Evolutionary conservation across 2,888 invertebrate species (phyloP), one percentile per base, ranked within the genome.

Genomic region (Leuctra nigra): DNA sequence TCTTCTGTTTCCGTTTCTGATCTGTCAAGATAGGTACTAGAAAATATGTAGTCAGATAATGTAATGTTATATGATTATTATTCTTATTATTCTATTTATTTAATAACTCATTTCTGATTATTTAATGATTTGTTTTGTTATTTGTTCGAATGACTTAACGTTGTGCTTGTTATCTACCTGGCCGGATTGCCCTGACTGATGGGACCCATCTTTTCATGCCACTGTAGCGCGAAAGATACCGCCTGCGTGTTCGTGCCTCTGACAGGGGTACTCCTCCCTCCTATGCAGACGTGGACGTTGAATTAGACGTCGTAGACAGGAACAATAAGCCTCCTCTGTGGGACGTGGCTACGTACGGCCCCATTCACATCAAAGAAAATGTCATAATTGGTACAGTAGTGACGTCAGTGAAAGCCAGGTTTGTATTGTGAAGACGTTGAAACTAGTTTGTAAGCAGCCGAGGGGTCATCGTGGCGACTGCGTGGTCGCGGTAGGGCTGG

Each of bases 301-400:
- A 91, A 77, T 90, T 97, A 84, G 93, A 92, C 83, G 93, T 97
- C 79, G 95, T 95, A 80, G 93, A 91, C 86, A 86, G 91, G 82
- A 95, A 91, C 87, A 94, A 91, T 88, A 95, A 92, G 86, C 95
- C 90, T 78, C 94, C 91, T 78, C 86, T 91, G 78, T 95, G 92
- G 94, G 93, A 91, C 82, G 84, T 84, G 80, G 86, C 84, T 80
- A 84, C 91, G 81, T 93, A 94, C 84, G 92, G 94, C 82, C 93
- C 93, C 82, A 91, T 91, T 83, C 88, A 89, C 87, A 91, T 94
- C 85, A 89, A 87, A 84, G 94, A 95, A 88, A 94, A 94, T 89
- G 91, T 93, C 85, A 92, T 92, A 86, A 91, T 94, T 84, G 93
- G 94, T 86, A 92, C 92, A 80, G 89, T 91, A 86, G 92, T 94